phyloP scores from a whole-genome alignment of 2,113 vertebrate genomes.

The Proterorhinus semilunaris region DNA sequence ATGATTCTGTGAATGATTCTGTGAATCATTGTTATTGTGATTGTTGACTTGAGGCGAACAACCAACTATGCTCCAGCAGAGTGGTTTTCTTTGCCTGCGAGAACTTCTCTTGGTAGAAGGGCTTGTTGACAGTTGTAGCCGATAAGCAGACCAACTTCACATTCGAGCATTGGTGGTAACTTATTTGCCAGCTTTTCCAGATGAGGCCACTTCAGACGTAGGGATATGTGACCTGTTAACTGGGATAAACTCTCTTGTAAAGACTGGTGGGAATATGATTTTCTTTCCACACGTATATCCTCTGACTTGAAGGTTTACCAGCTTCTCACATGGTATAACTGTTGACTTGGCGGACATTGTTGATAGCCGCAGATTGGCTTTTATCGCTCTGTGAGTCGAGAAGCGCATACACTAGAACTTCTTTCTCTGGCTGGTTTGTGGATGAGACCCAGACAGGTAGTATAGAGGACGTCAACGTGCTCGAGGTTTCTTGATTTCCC shows the following conservation, averaged over 20 bases:
- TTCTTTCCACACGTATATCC: neutral
- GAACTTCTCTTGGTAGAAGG: constrained; percentile 6
- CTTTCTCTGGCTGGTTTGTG: neutral
- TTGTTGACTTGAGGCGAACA: neutral
- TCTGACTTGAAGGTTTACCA: constrained; percentile 5
- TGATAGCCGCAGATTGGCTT: constrained; percentile 4
- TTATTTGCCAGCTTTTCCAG: neutral
- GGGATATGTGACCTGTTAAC: constrained; percentile 1
- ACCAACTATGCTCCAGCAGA: neutral
- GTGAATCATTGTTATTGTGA: neutral
- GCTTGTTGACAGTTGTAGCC: too few species aligned
- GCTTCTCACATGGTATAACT: constrained; percentile 3
- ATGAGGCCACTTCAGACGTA: constrained; percentile 7
- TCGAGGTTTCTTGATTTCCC: neutral
- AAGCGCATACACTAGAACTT: too few species aligned
- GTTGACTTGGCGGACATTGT: constrained; percentile 9
- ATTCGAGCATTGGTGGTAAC: neutral
- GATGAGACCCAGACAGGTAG: neutral
- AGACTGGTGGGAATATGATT: neutral
- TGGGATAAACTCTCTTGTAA: constrained; percentile 16
- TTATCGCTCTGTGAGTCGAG: too few species aligned
- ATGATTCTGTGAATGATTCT: neutral
- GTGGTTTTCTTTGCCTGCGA: constrained; percentile 5
- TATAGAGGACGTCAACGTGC: neutral
- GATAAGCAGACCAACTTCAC: neutral